Percentiles rank a stretch among this genome's conserved stretches.
Conservation (phyloP, 2,797 vertebrate genomes). For the Antrozous pallidus region DNA sequence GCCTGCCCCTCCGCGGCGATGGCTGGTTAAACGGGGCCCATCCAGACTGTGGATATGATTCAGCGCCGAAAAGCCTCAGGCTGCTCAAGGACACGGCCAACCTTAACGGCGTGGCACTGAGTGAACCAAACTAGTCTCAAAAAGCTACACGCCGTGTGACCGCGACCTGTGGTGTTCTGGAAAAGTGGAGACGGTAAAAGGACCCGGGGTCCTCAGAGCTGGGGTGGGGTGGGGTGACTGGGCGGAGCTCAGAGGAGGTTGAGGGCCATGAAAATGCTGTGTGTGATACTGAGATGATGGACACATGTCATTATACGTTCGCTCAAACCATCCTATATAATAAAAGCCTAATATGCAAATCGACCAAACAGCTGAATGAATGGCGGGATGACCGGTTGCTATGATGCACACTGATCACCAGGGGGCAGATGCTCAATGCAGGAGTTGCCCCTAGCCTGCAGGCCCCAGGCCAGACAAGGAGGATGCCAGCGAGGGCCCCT, state of each 20-base stretch:
- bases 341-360: no score
- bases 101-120: rapidly evolving
- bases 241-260: neutral
- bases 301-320: rapidly evolving
- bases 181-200: neutral
- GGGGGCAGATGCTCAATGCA: no score
- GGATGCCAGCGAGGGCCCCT: no score
- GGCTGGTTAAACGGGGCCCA: neutral
- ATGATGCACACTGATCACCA: no score
- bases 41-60: neutral
- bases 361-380: no score
- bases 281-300: rapidly evolving
- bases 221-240: neutral
- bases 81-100: rapidly evolving
- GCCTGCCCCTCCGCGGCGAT: neutral
- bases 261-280: neutral
- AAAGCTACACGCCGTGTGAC: rapidly evolving
- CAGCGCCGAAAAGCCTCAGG: rapidly evolving
- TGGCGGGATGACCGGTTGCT: no score
- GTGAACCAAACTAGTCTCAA: neutral
- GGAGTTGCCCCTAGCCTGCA: no score
- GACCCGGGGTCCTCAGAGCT: neutral
- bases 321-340: no score
- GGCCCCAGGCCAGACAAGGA: no score
- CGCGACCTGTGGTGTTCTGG: no score